These are phyloP conservation scores for Fulica atra DNA, from an alignment of 2,113 vertebrate species.

Conservation along the genomic window DNA sequence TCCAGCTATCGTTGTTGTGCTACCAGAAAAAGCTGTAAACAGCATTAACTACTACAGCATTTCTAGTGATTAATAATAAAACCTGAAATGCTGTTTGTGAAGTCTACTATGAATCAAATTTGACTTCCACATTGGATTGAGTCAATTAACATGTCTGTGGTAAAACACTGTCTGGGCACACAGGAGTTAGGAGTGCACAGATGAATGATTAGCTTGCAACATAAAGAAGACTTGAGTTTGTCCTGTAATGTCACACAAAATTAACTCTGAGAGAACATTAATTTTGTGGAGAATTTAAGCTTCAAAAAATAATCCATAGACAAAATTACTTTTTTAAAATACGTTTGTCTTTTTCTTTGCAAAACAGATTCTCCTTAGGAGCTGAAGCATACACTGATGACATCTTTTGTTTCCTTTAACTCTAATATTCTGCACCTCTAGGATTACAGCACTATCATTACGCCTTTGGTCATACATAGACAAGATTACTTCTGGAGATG, in stretches of 20 bases:
- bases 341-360: neutral
- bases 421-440: neutral
- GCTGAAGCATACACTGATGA: neutral
- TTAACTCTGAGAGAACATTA: neutral
- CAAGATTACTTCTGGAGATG: neutral
- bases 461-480: neutral
- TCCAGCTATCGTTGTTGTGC: neutral
- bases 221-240: neutral
- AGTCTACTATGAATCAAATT: neutral
- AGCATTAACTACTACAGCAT: rapidly evolving
- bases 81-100: neutral
- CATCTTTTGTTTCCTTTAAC: neutral
- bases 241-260: neutral
- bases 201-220: neutral
- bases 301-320: neutral
- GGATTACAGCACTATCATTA: neutral
- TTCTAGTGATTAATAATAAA: neutral
- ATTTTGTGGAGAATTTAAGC: neutral
- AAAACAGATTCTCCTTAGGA: neutral
- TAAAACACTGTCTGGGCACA: neutral
- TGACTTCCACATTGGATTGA: neutral
- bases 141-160: neutral
- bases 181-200: neutral
- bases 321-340: neutral
- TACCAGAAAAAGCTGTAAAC: neutral